Evolutionary conservation across 2,888 invertebrate genomes (phyloP).

Genomic region (Cerceris ruficornis): DNA sequence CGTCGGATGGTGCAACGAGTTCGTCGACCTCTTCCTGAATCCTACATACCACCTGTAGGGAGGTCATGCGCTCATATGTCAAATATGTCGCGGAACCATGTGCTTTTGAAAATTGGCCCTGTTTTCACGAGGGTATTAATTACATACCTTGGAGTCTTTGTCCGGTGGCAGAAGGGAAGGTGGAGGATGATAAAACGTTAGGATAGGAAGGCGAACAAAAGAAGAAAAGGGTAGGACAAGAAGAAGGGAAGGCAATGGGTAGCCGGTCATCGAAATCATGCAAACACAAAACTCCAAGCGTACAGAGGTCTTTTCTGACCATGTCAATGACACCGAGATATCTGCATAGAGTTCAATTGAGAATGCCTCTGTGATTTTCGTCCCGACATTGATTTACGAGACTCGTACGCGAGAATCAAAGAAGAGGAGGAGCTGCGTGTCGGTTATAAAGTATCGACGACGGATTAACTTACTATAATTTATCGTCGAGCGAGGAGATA

Average conservation of each 20-base stretch:
- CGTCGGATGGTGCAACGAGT: slow-evolving; percentile 40
- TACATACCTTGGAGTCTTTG: slow-evolving; percentile 37
- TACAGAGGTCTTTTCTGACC: slow-evolving; percentile 31
- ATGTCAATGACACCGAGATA: slow-evolving; percentile 50
- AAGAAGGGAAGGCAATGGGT: slow-evolving; percentile 5
- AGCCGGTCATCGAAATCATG: slow-evolving; percentile 50
- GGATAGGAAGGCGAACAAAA: slow-evolving; percentile 3
- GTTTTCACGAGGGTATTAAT: slow-evolving; percentile 71
- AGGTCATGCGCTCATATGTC: slow-evolving; percentile 71
- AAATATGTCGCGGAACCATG: slow-evolving; percentile 72
- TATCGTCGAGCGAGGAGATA: slow-evolving; percentile 4
- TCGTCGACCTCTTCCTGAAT: slow-evolving; percentile 45
- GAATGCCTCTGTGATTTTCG: slow-evolving; percentile 44
- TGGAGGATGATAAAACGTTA: slow-evolving; percentile 14
- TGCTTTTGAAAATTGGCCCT: slow-evolving; percentile 73
- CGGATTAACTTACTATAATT: slow-evolving; percentile 11
- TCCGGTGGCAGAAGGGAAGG: not conserved
- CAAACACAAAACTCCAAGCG: slow-evolving; percentile 39
- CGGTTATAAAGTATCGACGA: not conserved
- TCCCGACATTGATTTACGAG: slow-evolving; percentile 36
- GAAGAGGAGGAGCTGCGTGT: slow-evolving; percentile 1
- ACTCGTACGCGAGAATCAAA: slow-evolving; percentile 3
- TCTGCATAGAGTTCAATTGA: slow-evolving; percentile 39
- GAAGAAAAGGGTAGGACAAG: not conserved
- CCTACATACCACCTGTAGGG: slow-evolving; percentile 70